Evolutionary conservation across 2,797 vertebrate species (phyloP).

Genomic region (Sebastes glaucus): DNA sequence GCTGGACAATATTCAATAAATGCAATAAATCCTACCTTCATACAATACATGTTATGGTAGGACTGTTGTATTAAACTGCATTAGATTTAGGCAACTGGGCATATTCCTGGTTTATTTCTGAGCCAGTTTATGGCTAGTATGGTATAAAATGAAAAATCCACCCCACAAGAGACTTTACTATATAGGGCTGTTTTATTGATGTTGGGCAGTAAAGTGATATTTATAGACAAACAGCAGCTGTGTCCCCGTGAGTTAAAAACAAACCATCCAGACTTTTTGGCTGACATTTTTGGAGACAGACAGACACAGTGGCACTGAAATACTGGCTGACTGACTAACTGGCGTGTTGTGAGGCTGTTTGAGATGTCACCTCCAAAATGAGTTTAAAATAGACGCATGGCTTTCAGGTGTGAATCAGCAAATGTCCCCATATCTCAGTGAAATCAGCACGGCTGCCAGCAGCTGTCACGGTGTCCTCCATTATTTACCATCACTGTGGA

Average conservation of each 20-base stretch:
- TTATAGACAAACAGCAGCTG: constrained; percentile 22
- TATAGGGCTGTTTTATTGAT: not conserved
- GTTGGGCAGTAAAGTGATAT: constrained; percentile 7
- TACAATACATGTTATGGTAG: not conserved
- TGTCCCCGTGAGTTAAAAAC: constrained; percentile 9
- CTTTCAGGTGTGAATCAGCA: constrained; percentile 4
- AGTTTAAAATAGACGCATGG: not conserved
- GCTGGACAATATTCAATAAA: not conserved
- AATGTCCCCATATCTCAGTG: not conserved
- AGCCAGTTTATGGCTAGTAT: not conserved
- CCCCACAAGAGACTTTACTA: not conserved
- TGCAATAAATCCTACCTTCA: not conserved
- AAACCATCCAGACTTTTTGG: not conserved
- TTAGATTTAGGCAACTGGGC: not conserved
- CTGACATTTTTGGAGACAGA: constrained; percentile 1
- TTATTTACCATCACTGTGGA: constrained; percentile 17
- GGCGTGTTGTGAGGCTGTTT: not conserved
- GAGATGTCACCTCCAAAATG: not conserved
- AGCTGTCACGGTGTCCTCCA: constrained; percentile 11
- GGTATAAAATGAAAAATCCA: not conserved
- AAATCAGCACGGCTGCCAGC: not conserved
- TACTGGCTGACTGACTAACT: not conserved
- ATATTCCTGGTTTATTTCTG: not conserved
- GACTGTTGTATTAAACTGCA: not conserved
- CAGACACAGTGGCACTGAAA: not conserved